phyloP scores from a whole-genome alignment of 2,113 vertebrate genomes.

The Syngnathus scovelli region DNA sequence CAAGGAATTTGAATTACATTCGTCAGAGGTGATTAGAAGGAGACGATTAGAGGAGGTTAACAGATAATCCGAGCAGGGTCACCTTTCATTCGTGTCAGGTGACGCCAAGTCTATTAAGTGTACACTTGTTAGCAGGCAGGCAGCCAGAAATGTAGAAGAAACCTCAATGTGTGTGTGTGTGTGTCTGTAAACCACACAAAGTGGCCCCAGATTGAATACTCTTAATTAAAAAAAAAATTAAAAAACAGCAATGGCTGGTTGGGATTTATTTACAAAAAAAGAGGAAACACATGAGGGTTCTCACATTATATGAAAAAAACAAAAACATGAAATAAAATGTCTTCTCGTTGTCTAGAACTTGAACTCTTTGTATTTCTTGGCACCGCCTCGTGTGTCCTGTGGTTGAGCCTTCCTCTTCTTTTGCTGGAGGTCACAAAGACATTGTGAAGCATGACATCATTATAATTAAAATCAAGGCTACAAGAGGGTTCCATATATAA shows the following conservation, averaged over 20 bases:
- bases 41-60: constrained; percentile 2
- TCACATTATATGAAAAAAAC: constrained; percentile 25
- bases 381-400: constrained; percentile 79
- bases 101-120: not conserved
- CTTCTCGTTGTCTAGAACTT: constrained; percentile 76
- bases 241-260: not conserved
- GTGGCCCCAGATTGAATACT: not conserved
- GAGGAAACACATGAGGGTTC: constrained; percentile 1
- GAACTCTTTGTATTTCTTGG: constrained; percentile 93
- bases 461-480: not conserved
- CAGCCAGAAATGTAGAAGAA: not conserved
- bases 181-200: not conserved
- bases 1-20: not conserved
- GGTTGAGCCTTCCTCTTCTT: constrained; percentile 91
- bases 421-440: constrained; percentile 67
- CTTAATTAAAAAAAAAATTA: no score
- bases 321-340: constrained; percentile 8
- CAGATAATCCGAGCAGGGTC: constrained; percentile 1
- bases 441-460: not conserved
- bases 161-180: not conserved
- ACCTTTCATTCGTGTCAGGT: constrained; percentile 5
- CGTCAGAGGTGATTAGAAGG: not conserved
- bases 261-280: constrained; percentile 73
- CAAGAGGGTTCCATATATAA: not conserved
- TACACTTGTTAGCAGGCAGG: not conserved